These are phyloP conservation scores for Pentamera pediparva DNA, from an alignment of 53 echinoderm and acorn worm species.

Conservation along the genomic window DNA sequence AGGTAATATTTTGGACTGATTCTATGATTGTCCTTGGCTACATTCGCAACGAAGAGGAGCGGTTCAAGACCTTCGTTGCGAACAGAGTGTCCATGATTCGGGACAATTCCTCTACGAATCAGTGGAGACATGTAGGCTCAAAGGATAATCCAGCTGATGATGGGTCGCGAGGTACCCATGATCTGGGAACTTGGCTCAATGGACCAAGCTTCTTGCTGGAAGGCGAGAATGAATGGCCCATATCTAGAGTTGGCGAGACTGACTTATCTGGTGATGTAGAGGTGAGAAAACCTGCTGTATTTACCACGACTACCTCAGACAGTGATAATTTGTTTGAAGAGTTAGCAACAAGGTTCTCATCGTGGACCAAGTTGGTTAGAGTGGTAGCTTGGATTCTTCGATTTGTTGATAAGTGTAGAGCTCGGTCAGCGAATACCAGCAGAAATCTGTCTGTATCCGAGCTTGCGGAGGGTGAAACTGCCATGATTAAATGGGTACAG, in stretches of 20 bases:
- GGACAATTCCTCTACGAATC: neutral
- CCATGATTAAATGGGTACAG: too few relatives aligned
- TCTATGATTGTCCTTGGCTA: conserved; percentile 42
- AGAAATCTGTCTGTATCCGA: conserved; percentile 20
- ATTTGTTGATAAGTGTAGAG: conserved; percentile 11
- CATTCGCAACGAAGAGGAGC: conserved; percentile 30
- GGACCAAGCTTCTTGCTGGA: neutral
- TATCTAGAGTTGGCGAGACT: neutral
- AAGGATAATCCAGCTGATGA: conserved; percentile 38
- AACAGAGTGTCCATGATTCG: conserved; percentile 47
- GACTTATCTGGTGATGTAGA: neutral
- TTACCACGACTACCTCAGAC: neutral
- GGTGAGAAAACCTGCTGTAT: neutral
- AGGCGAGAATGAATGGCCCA: neutral
- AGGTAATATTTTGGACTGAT: conserved; percentile 36
- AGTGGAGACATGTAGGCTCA: conserved; percentile 41
- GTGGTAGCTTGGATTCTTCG: conserved; percentile 15
- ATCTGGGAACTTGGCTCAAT: neutral
- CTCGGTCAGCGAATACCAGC: neutral
- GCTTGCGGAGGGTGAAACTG: conserved; percentile 8
- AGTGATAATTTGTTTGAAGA: neutral
- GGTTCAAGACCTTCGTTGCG: conserved; percentile 45
- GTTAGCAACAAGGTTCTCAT: neutral
- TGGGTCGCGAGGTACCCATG: neutral
- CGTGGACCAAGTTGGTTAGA: neutral